These are phyloP conservation scores for Oedothorax gibbosus DNA, from an alignment of 1,140 invertebrate species.

Conservation along the genomic window DNA sequence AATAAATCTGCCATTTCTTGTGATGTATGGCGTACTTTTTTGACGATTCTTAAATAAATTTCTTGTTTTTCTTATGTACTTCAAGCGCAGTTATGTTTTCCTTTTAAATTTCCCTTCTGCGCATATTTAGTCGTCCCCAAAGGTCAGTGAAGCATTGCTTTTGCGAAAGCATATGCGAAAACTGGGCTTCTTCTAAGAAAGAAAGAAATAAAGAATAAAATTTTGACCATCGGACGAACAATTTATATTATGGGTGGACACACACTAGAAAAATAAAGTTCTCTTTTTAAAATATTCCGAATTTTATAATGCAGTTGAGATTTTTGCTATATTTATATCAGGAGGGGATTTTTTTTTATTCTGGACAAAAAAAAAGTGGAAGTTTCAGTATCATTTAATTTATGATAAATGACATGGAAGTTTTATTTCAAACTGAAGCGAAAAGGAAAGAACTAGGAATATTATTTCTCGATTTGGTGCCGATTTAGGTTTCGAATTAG, in stretches of 20 bases:
- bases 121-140: conserved; percentile 40
- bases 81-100: neutral
- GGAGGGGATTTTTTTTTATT: conserved; percentile 15
- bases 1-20: conserved; percentile 39
- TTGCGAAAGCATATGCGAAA: conserved; percentile 55
- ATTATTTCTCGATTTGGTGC: conserved; percentile 53
- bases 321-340: conserved; percentile 19
- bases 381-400: conserved; percentile 60
- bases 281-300: conserved; percentile 57
- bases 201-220: conserved; percentile 17
- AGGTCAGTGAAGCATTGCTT: conserved; percentile 40
- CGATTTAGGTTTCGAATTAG: conserved; percentile 5
- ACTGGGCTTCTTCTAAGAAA: conserved; percentile 46
- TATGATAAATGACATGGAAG: conserved; percentile 52
- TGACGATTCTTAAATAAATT: conserved; percentile 34
- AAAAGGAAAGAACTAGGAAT: conserved; percentile 22
- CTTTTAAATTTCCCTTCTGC: conserved; percentile 15
- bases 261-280: neutral
- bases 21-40: conserved; percentile 44
- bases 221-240: conserved; percentile 50
- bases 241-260: conserved; percentile 40
- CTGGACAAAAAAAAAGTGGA: conserved; percentile 42
- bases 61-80: conserved; percentile 13
- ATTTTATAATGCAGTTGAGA: conserved; percentile 46
- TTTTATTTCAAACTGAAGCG: conserved; percentile 37